Base-by-base conservation (phyloP, 2,113 vertebrate genomes). In the Gambusia holbrooki region DNA sequence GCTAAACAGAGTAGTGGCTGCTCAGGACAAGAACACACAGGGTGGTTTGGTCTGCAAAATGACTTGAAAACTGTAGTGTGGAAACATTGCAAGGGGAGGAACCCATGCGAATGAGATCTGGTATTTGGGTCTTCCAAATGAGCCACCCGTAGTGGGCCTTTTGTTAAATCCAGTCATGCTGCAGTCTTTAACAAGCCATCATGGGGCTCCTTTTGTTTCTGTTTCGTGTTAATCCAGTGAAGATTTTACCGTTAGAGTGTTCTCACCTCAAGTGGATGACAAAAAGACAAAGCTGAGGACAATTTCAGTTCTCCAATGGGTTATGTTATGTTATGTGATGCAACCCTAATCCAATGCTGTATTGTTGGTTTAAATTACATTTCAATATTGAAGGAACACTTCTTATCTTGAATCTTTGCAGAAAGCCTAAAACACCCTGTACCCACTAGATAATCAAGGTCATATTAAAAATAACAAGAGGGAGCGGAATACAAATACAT, bases 101-200 rank as follows among this genome's bases (percentile, higher is more conserved):
- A 91, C 76, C 87, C 92, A 92, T 87, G 93, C 86, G 77, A 79
- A 92, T 85, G 76, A 92, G 89, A 94, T 93, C 76, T 40, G 92
- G 89, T 88, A 92, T 94, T 94, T 87, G 84, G 86, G 74, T 33
- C 87, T 82, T 67, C 71, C 54, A 90, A 89, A 90, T 80, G 89
- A 91, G 87, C 88, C 73, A 8, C 80, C 67, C 74, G 87, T 73
- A 90, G 84, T 78, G 82, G 70, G 15, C 71, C 67, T 86, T 90
- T 92, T 93, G 92, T 93, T 93, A 62, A 51, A 72, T 65, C 29
- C 79, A 58, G 66, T 70, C 28, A 29, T 69, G 75, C 58, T 35
- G n/a, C 58, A 54, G 70, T 79, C 72, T 73, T 73, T 85, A 68
- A 76, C 63, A 72, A 77, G 73, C 78, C 74, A 76, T 71, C 74